phyloP scores from a whole-genome alignment of 2,113 vertebrate species.

The Chaenogobius annularis region DNA sequence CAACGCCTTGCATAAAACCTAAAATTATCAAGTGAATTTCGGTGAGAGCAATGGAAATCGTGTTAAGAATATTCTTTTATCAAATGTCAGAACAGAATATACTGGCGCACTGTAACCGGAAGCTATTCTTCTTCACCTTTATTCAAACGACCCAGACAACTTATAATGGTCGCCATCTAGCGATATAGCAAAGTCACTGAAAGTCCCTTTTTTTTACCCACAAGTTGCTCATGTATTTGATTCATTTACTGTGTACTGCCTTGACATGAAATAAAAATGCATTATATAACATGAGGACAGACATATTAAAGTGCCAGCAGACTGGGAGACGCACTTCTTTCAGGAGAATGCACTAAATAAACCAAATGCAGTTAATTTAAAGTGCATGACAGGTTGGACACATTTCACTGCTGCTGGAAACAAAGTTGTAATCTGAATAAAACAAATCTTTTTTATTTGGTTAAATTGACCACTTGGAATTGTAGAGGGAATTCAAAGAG shows the following conservation, averaged over 20 bases:
- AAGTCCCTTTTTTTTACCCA: neutral
- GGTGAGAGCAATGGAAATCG: neutral
- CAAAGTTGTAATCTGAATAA: too few relatives aligned
- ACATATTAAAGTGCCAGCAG: neutral
- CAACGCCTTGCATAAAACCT: conserved; percentile 50
- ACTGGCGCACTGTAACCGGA: conserved; percentile 47
- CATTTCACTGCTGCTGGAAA: too few relatives aligned
- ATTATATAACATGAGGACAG: neutral
- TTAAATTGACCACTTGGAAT: too few relatives aligned
- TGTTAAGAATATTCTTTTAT: conserved; percentile 11
- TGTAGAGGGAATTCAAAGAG: too few relatives aligned
- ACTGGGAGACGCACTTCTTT: neutral
- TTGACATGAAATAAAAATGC: neutral
- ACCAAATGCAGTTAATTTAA: too few relatives aligned
- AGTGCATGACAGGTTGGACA: too few relatives aligned
- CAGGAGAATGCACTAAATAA: neutral
- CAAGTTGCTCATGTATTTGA: neutral
- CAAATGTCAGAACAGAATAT: conserved; percentile 29
- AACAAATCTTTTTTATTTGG: too few relatives aligned
- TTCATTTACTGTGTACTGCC: neutral
- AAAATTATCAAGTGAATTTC: neutral
- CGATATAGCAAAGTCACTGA: neutral
- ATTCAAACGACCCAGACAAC: neutral
- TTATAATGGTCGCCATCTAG: conserved; percentile 40
- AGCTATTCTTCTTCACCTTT: conserved; percentile 43